phyloP scores from a whole-genome alignment of 2,888 invertebrate species.

The Fragum fragum region DNA sequence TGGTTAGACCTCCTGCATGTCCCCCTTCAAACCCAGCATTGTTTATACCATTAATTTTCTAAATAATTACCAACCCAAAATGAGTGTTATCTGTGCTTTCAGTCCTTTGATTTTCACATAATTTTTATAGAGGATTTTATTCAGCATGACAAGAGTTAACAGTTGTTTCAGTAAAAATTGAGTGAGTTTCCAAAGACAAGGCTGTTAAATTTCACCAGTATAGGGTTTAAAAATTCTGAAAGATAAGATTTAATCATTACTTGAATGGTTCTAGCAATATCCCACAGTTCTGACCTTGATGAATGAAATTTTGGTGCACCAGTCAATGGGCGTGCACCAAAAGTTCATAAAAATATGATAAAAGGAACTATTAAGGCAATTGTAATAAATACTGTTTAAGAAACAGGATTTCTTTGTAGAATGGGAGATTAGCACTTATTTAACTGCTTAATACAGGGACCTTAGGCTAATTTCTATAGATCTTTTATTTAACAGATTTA shows the following conservation, averaged over 20 bases:
- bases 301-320: not conserved
- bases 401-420: not conserved
- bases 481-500: not conserved
- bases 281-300: not conserved
- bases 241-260: not conserved
- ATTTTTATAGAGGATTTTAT: too few species aligned
- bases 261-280: not conserved
- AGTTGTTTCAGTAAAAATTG: too few species aligned
- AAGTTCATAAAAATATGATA: not conserved
- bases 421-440: slow-evolving; percentile 26
- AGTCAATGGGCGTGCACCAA: slow-evolving; percentile 3
- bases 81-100: too few species aligned
- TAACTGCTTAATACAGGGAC: slow-evolving; percentile 18
- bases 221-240: not conserved
- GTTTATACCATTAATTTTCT: too few species aligned
- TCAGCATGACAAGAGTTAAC: too few species aligned
- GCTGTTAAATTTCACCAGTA: not conserved
- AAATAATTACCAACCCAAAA: too few species aligned
- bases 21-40: too few species aligned
- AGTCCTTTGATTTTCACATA: too few species aligned
- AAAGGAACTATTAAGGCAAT: not conserved
- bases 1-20: too few species aligned
- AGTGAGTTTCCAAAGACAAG: not conserved
- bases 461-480: slow-evolving; percentile 20
- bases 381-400: slow-evolving; percentile 14